Percentiles rank a stretch among this genome's conserved stretches.
phyloP scores from a whole-genome alignment of 2,113 vertebrate species.

The Strix aluco region DNA sequence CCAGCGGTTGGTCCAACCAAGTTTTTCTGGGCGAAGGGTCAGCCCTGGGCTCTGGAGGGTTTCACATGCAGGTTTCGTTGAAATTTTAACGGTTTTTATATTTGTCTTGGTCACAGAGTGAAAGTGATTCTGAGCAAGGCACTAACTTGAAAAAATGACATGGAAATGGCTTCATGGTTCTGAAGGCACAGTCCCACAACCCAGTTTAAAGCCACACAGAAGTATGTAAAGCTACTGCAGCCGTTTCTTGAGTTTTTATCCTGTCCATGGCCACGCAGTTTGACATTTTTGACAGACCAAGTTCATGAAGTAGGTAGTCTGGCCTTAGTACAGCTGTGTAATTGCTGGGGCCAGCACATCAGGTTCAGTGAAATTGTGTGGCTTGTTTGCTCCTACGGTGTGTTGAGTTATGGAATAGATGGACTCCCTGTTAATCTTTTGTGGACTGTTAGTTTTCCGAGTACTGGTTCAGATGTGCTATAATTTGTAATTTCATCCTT shows the following conservation, averaged over 20 bases:
- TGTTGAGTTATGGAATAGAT: fast-evolving
- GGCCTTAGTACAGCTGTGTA: neutral
- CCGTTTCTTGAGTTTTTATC: fast-evolving
- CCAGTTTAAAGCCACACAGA: fast-evolving
- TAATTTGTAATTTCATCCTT: neutral
- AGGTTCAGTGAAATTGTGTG: fast-evolving
- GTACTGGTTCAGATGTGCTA: neutral
- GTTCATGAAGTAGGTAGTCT: fast-evolving
- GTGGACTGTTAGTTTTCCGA: neutral
- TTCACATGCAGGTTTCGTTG: too few species aligned
- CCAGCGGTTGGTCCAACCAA: neutral
- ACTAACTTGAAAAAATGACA: neutral
- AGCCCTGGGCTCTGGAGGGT: neutral
- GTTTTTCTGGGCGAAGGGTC: too few species aligned
- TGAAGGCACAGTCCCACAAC: neutral
- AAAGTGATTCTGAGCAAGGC: neutral
- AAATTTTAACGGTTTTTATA: fast-evolving
- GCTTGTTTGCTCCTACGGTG: too few species aligned
- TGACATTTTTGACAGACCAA: fast-evolving
- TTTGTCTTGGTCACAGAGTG: neutral
- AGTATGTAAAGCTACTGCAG: neutral
- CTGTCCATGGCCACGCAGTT: fast-evolving
- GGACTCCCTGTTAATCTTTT: neutral
- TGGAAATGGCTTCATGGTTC: neutral
- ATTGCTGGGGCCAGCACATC: neutral